Base-by-base conservation (phyloP, 2,113 vertebrate genomes). In the Fulmarus glacialis region DNA sequence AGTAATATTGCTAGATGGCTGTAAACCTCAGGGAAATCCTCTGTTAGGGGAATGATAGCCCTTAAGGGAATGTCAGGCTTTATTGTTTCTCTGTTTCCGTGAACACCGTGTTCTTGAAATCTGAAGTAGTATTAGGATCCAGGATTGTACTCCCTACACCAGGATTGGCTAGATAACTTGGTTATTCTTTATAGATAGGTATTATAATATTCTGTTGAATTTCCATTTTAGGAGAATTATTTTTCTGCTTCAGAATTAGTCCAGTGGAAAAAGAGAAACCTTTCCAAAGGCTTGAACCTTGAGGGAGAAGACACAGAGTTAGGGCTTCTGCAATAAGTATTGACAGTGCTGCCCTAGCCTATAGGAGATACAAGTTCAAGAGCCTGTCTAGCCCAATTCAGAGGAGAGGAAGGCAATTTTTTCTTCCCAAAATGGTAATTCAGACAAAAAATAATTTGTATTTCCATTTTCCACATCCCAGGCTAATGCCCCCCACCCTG, bases 21-120 rank as follows among this genome's bases (percentile, higher is more conserved):
- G 29, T 58, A 96, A 96, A 87, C 93, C 73, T 94, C 32, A 85
- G 87, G 93, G 94, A 97, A 96, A 94, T 82, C 89, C 89, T 89
- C 56, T 89, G 3, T 75, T 72, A 80, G 93, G 60, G 75, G 58
- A 77, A 34, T 82, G 53, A 91, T 80, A 38, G 40, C 52, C 58
- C 62, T 87, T 60, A 79, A 75, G 70, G 40, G 81, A 85, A 52
- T 90, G 60, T 68, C 38, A 82, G 32, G 15, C 53, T 87, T 84
- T 90, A 80, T 53, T 68, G 47, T 87, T 96, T 84, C 81, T 84
- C 38, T 91, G 2, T 82, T 70, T 91, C 74, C 88, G 77, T 78
- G 74, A 93, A 88, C 82, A 88, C 45, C 0, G 0, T 81, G 87
- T 89, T 95, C 82, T 58, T 88, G 58, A 82, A 93, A 66, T 91